phyloP scores from a whole-genome alignment of 2,888 invertebrate genomes.

The Erebia epiphron region DNA sequence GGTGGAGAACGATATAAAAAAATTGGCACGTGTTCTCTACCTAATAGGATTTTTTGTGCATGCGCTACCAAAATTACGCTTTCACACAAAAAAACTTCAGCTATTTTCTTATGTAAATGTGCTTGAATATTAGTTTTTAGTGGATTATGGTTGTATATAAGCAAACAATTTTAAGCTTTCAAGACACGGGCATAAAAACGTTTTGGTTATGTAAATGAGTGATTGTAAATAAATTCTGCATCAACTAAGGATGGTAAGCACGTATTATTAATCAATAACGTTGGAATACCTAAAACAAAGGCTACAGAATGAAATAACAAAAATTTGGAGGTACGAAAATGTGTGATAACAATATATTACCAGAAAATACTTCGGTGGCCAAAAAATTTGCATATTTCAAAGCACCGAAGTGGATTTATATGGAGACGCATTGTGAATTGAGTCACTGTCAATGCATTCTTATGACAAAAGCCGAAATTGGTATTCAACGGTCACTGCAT shows the following conservation, averaged over 20 bases:
- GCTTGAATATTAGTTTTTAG: constrained; percentile 6
- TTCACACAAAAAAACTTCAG: constrained; percentile 30
- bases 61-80: constrained; percentile 37
- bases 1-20: constrained; percentile 29
- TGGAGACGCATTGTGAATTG: constrained; percentile 62
- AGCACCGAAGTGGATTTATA: constrained; percentile 58
- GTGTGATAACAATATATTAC: constrained; percentile 21
- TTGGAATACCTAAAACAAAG: constrained; percentile 15
- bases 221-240: constrained; percentile 22
- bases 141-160: constrained; percentile 12
- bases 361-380: constrained; percentile 38
- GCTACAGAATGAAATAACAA: constrained; percentile 1
- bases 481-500: constrained; percentile 71
- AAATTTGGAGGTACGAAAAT: constrained; percentile 17
- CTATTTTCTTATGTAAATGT: constrained; percentile 16
- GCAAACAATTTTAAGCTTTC: constrained; percentile 20
- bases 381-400: constrained; percentile 43
- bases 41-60: constrained; percentile 34
- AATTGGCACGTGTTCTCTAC: constrained; percentile 41
- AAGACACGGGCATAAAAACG: constrained; percentile 16
- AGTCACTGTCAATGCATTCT: constrained; percentile 70
- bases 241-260: constrained; percentile 14
- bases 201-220: constrained; percentile 20
- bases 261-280: constrained; percentile 21
- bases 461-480: constrained; percentile 54